Evolutionary conservation across 2,113 vertebrate genomes (phyloP).

Genomic region (Aptenodytes forsteri): DNA sequence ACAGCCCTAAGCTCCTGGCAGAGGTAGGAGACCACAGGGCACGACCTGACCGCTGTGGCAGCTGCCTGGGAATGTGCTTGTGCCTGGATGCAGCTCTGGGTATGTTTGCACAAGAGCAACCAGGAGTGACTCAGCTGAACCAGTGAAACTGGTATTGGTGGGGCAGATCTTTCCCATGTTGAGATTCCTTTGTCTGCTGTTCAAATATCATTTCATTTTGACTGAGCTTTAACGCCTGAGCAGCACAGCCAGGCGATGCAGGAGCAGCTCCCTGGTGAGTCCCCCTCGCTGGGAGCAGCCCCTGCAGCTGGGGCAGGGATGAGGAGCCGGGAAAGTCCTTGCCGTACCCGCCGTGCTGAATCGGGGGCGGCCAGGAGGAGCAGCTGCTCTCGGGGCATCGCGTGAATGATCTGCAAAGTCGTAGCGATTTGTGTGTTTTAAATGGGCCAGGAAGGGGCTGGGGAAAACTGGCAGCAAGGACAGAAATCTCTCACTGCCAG

Average conservation of each 20-base stretch:
- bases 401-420: neutral
- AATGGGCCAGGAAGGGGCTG: neutral
- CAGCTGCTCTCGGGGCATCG: rapidly evolving
- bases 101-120: neutral
- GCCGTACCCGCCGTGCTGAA: rapidly evolving
- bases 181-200: neutral
- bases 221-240: rapidly evolving
- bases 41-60: rapidly evolving
- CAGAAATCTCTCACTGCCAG: neutral
- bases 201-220: rapidly evolving
- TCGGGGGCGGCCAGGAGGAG: rapidly evolving
- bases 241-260: rapidly evolving
- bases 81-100: neutral
- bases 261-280: neutral
- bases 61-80: rapidly evolving
- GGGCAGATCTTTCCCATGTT: neutral
- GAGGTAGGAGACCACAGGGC: neutral
- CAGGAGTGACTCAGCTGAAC: neutral
- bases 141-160: neutral
- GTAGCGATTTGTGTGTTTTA: rapidly evolving
- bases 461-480: neutral
- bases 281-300: neutral
- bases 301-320: rapidly evolving
- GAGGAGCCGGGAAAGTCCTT: neutral
- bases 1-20: neutral